Conservation (phyloP, 2,113 vertebrate species). For the Colinus virginianus region DNA sequence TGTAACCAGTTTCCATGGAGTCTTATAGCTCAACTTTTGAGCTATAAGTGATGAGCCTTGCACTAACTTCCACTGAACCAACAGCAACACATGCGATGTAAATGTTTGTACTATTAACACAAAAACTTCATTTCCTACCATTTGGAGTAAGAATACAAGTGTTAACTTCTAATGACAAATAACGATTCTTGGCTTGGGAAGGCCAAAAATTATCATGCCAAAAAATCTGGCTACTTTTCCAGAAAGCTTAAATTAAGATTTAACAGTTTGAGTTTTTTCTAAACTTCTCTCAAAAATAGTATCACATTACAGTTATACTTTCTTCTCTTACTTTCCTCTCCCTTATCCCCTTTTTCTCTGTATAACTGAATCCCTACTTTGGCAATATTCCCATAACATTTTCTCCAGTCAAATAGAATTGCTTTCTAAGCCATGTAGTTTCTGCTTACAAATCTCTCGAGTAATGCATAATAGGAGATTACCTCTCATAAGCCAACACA, state of each 20-base stretch:
- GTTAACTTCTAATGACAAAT: neutral
- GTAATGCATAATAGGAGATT: slow-evolving; percentile 22
- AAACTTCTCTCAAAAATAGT: neutral
- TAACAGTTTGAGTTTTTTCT: neutral
- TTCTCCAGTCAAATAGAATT: slow-evolving; percentile 3
- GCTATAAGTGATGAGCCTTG: neutral
- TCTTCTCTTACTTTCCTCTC: neutral
- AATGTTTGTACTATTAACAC: neutral
- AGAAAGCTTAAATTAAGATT: slow-evolving; percentile 17
- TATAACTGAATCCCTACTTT: neutral
- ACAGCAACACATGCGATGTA: neutral
- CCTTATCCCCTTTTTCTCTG: neutral
- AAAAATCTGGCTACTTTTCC: neutral
- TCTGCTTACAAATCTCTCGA: slow-evolving; percentile 5
- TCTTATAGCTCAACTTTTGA: neutral
- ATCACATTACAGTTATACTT: neutral
- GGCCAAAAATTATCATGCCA: neutral
- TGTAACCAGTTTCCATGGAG: neutral
- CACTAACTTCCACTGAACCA: neutral
- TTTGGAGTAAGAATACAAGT: neutral
- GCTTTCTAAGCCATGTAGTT: slow-evolving; percentile 21
- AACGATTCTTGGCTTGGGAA: neutral
- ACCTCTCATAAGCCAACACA: slow-evolving; percentile 16
- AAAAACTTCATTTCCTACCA: neutral
- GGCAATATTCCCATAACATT: neutral